Evolutionary conservation across 2,797 vertebrate genomes (phyloP).

Genomic region (Pantherophis vulpinus): DNA sequence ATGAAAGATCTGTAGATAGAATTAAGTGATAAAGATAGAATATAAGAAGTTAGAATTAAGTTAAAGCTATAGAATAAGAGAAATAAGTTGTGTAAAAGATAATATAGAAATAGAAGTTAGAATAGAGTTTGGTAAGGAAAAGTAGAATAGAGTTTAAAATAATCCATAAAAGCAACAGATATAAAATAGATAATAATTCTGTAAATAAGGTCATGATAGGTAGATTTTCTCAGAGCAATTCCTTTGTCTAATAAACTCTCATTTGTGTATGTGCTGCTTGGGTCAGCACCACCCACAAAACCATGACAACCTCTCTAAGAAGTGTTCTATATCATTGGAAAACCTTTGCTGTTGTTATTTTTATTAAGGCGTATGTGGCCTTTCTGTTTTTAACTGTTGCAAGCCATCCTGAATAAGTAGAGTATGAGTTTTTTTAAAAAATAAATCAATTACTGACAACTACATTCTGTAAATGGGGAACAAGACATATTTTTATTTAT

Average conservation of each 20-base stretch:
- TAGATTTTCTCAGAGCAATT: not conserved
- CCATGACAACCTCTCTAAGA: not conserved
- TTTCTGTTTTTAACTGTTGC: not conserved
- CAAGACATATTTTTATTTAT: not conserved
- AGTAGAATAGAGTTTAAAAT: not conserved
- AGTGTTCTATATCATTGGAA: not conserved
- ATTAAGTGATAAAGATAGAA: not conserved
- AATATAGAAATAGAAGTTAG: not conserved
- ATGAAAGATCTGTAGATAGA: not conserved
- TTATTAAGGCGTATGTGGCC: not conserved
- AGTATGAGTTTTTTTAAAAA: not conserved
- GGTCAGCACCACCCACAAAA: not conserved
- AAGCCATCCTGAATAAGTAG: not conserved
- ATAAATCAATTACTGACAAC: not conserved
- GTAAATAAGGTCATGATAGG: not conserved
- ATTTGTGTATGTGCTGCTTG: not conserved
- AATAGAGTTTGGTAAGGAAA: not conserved
- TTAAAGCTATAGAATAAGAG: not conserved
- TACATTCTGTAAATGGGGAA: not conserved
- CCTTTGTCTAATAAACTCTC: not conserved
- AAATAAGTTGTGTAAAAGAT: not conserved
- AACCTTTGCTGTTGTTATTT: not conserved
- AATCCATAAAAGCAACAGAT: not conserved
- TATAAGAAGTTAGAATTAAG: not conserved
- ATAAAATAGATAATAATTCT: not conserved